Base-by-base conservation (phyloP, 2,797 vertebrate species). In the Pangasius djambal region DNA sequence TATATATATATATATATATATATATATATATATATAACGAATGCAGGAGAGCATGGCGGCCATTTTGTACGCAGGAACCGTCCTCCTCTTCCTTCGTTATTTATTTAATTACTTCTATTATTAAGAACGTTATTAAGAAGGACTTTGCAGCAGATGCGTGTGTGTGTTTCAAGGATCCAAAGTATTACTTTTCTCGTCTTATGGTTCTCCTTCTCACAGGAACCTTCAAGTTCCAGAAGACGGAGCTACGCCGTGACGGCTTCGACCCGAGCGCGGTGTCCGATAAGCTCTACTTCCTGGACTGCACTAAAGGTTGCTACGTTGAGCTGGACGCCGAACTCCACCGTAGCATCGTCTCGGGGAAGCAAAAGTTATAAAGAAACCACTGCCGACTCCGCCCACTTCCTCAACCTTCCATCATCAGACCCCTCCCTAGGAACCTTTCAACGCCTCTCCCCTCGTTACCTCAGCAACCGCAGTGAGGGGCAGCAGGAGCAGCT, bases 211-310 rank as follows among this genome's bases (percentile, higher is more conserved):
- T 8, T 75, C 85, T 75, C 6, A 7, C 94, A 99, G 99, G 97
- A 91, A 99, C 99, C 25, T 99, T 97, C 92, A 99, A 99, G 93
- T 98, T 99, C 94, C 98, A 98, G 96, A 99, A 99, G 96, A 95
- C 93, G 4, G 97, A 99, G 0, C 92, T 99, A 94, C 96, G 97
- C 31, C 97, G 97, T 89, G 97, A 99, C 4, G 96, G 97, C 86
- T 99, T 99, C 3, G 92, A 99, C 92, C 98, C 97, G 0, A 2
- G 85, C 0, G 13, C 92, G 0, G 95, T 99, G 90, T 97, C 97
- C 50, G 98, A 99, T 95, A 96, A 93, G 89, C 95, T 99, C 88
- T 99, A 96, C 94, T 98, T 98, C 94, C 95, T 99, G 96, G 97
- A 99, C 89, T 94, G 96, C 93, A 97, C 95, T 92, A 97, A 97